Evolutionary conservation across 1,140 invertebrate species (phyloP).

Genomic region (Zaprionus taronus): DNA sequence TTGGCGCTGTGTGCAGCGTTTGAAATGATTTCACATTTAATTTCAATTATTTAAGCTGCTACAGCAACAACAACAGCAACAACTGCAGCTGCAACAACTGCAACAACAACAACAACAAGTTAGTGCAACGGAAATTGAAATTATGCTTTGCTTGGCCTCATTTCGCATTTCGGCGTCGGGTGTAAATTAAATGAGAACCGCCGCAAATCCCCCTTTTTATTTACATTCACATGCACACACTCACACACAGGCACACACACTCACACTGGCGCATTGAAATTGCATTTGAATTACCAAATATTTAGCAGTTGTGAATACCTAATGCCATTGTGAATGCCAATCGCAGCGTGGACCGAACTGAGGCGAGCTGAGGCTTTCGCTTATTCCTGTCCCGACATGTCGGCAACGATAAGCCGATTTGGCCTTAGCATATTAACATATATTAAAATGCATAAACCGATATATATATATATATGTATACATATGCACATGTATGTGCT

Average conservation of each 20-base stretch:
- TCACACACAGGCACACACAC: neutral
- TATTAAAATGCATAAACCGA: neutral
- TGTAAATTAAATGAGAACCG: constrained; percentile 42
- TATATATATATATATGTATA: neutral
- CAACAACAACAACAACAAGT: constrained; percentile 52
- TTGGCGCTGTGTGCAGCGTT: constrained; percentile 1
- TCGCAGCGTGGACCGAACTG: neutral
- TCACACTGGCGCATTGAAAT: constrained; percentile 26
- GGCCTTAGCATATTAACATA: constrained; percentile 5
- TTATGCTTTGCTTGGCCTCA: constrained; percentile 68
- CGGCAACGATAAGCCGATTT: neutral
- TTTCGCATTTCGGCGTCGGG: constrained; percentile 44
- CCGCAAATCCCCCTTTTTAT: constrained; percentile 28
- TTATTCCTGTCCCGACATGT: neutral
- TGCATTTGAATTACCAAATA: constrained; percentile 39
- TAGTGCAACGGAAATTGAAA: constrained; percentile 80
- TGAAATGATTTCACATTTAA: constrained; percentile 43
- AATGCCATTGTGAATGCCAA: constrained; percentile 21
- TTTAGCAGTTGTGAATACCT: constrained; percentile 15
- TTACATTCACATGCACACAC: constrained; percentile 12
- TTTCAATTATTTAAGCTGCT: constrained; percentile 73
- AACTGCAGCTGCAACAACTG: constrained; percentile 35
- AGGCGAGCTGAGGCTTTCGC: neutral
- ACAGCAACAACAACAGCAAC: constrained; percentile 33
- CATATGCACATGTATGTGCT: neutral